phyloP scores from a whole-genome alignment of 2,888 invertebrate genomes.

The Nephrotoma appendiculata region DNA sequence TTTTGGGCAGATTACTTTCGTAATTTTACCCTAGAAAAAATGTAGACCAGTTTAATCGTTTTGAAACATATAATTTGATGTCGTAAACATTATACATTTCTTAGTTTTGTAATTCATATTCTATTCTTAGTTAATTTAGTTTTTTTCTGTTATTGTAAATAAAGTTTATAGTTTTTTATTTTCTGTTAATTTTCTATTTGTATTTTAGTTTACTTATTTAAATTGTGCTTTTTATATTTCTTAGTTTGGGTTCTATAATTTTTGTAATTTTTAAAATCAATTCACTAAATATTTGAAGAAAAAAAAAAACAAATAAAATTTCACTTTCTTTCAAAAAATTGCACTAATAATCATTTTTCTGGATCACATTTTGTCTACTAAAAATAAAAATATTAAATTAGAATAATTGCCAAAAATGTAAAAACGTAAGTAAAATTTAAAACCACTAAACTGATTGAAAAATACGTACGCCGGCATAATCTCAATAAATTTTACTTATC shows the following conservation, averaged over 20 bases:
- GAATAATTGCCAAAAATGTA: conserved; percentile 1
- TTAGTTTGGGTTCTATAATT: not conserved
- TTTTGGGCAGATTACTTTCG: not conserved
- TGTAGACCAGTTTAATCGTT: not conserved
- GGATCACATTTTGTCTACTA: not conserved
- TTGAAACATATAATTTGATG: not conserved
- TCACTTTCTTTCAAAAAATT: not conserved
- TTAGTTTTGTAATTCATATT: not conserved
- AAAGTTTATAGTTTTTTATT: not conserved
- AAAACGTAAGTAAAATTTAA: not conserved
- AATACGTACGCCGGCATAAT: not conserved
- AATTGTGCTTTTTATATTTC: not conserved
- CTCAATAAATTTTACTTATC: conserved; percentile 3
- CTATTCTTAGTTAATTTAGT: not conserved
- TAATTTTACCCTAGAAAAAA: not conserved
- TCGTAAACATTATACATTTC: not conserved
- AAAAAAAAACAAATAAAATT: not conserved
- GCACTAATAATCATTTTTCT: not conserved
- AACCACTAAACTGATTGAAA: conserved; percentile 8
- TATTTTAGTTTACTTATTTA: not conserved
- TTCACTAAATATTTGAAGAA: not conserved
- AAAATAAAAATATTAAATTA: not conserved
- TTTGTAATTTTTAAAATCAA: not conserved
- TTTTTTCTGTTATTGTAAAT: not conserved
- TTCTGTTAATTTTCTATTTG: not conserved